Evolutionary conservation across 2,888 invertebrate genomes (phyloP).

Genomic region (Loripinus fragilis): DNA sequence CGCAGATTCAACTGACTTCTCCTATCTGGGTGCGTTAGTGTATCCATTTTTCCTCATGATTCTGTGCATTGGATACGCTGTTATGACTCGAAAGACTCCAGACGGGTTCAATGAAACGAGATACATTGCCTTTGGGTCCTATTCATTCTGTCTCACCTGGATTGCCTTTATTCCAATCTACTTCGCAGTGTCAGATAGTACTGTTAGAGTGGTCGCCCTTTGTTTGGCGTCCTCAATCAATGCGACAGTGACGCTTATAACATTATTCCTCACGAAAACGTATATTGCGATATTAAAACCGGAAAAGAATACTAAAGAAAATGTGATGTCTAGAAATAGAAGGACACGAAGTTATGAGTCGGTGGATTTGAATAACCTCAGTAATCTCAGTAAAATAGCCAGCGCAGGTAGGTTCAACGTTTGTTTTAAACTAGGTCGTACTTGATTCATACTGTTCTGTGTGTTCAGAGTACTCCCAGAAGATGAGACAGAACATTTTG

Average conservation of each 20-base stretch:
- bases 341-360: conserved; percentile 51
- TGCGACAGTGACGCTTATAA: conserved; percentile 85
- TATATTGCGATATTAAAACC: conserved; percentile 86
- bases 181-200: conserved; percentile 84
- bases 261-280: conserved; percentile 86
- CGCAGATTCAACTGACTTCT: conserved; percentile 84
- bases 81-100: conserved; percentile 86
- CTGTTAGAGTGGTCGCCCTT: conserved; percentile 85
- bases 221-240: conserved; percentile 85
- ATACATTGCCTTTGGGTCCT: conserved; percentile 86
- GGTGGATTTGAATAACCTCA: conserved; percentile 40
- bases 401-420: conserved; percentile 62
- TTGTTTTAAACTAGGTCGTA: no score
- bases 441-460: no score
- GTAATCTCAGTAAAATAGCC: conserved; percentile 50
- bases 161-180: conserved; percentile 86
- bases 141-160: conserved; percentile 86
- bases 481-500: no score
- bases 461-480: no score
- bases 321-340: conserved; percentile 84
- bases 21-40: conserved; percentile 85
- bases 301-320: conserved; percentile 86
- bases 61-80: conserved; percentile 85
- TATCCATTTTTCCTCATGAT: conserved; percentile 86
- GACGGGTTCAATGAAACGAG: conserved; percentile 87